Percentiles rank a stretch among this genome's conserved stretches.
Conservation (phyloP, 2,888 invertebrate species). For the Willowsia nigromaculata region DNA sequence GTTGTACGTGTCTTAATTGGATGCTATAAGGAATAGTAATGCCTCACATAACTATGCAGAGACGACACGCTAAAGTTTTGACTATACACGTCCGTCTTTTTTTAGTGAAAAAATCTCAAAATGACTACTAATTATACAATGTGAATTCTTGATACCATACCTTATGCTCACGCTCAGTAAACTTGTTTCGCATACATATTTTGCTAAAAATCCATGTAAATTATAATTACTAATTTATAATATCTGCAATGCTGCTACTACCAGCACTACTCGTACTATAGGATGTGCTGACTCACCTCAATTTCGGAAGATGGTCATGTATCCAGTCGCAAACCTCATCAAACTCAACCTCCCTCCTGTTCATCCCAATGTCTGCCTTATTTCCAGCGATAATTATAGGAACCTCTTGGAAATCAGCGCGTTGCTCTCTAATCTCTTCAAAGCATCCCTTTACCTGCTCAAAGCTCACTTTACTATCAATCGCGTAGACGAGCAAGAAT, state of each 20-base stretch:
- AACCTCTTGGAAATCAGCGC: conserved; percentile 89
- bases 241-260: too few relatives aligned
- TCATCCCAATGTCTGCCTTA: conserved; percentile 88
- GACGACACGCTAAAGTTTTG: neutral
- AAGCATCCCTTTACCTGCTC: conserved; percentile 87
- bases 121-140: neutral
- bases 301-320: conserved; percentile 87
- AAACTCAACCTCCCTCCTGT: conserved; percentile 86
- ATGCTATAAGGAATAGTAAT: neutral
- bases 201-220: too few relatives aligned
- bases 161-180: too few relatives aligned
- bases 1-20: neutral
- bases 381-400: conserved; percentile 93
- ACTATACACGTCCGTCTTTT: neutral
- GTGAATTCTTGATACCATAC: too few relatives aligned
- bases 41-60: neutral
- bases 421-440: conserved; percentile 90
- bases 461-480: conserved; percentile 88
- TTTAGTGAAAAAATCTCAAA: neutral
- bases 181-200: too few relatives aligned
- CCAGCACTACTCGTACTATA: too few relatives aligned
- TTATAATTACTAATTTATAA: neutral
- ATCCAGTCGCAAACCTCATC: conserved; percentile 92
- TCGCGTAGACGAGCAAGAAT: conserved; percentile 91
- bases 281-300: conserved; percentile 82